A percentile compares a stretch with the other conserved stretches of the same genome.
phyloP scores from a whole-genome alignment of 2,113 vertebrate species.

The Benitochromis conjunctus region DNA sequence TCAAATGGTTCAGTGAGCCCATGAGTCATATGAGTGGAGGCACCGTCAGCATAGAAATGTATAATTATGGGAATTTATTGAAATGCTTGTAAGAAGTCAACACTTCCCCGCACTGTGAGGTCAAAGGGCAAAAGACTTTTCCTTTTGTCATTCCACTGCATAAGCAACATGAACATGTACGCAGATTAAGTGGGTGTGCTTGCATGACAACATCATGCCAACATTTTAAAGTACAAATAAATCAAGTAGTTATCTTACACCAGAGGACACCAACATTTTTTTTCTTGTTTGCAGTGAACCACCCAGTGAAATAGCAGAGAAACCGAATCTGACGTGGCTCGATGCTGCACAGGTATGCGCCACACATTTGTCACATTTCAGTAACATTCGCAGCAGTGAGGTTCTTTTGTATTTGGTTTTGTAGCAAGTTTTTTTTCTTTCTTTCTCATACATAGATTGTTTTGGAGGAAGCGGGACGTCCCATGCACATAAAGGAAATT shows the following conservation, averaged over 20 bases:
- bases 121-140: background rate
- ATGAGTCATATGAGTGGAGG: background rate
- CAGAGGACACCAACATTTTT: background rate
- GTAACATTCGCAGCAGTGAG: background rate
- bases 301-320: constrained; percentile 73
- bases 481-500: constrained; percentile 83
- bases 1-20: background rate
- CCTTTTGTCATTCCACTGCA: background rate
- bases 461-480: constrained; percentile 76
- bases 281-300: constrained; percentile 59
- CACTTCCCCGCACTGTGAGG: background rate
- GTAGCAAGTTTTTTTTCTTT: background rate
- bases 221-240: background rate
- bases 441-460: constrained; percentile 66
- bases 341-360: constrained; percentile 77
- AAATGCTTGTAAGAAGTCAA: background rate
- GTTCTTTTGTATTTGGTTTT: background rate
- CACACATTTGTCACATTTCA: background rate
- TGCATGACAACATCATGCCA: background rate
- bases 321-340: constrained; percentile 80
- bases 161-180: background rate
- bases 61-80: background rate
- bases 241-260: background rate
- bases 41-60: background rate
- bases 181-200: background rate